phyloP scores from a whole-genome alignment of 2,113 vertebrate species.

The Hiodon tergisus region DNA sequence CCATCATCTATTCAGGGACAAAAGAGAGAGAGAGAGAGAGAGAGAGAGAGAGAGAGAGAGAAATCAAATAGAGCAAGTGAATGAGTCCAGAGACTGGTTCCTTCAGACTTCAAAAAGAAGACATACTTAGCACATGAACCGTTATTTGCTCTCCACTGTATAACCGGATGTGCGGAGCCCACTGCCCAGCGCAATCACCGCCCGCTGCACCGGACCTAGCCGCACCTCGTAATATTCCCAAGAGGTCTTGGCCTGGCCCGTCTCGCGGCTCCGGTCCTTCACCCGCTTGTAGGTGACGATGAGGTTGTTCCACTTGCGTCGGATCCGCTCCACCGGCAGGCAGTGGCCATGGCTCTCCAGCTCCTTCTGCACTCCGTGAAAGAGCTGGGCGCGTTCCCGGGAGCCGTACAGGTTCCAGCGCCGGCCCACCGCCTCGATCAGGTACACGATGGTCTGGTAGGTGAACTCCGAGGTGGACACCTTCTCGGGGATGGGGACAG shows the following conservation, averaged over 20 bases:
- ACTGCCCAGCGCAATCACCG: background rate
- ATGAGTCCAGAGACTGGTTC: background rate
- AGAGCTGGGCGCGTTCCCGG: conserved; percentile 63
- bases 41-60: background rate
- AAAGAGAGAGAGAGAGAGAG: conserved; percentile 8
- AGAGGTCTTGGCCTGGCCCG: conserved; percentile 59
- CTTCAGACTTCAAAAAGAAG: no score
- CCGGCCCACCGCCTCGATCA: conserved; percentile 61
- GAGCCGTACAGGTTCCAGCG: conserved; percentile 63
- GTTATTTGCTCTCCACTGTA: no score
- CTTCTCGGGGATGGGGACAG: conserved; percentile 47
- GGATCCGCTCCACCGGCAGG: conserved; percentile 62
- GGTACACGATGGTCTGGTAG: conserved; percentile 57
- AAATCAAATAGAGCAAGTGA: background rate
- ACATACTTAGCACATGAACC: conserved; percentile 2
- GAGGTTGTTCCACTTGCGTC: conserved; percentile 71
- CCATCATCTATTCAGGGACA: conserved; percentile 55
- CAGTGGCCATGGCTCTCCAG: conserved; percentile 59
- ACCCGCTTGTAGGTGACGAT: conserved; percentile 70
- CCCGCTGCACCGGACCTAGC: background rate
- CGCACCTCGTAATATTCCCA: conserved; percentile 70
- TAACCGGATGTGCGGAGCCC: no score
- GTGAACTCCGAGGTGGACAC: conserved; percentile 54
- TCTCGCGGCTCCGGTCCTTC: conserved; percentile 62
- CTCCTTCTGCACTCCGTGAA: conserved; percentile 67